These are phyloP conservation scores for Acanthis flammea DNA, from an alignment of 2,797 vertebrate species.

Conservation along the genomic window DNA sequence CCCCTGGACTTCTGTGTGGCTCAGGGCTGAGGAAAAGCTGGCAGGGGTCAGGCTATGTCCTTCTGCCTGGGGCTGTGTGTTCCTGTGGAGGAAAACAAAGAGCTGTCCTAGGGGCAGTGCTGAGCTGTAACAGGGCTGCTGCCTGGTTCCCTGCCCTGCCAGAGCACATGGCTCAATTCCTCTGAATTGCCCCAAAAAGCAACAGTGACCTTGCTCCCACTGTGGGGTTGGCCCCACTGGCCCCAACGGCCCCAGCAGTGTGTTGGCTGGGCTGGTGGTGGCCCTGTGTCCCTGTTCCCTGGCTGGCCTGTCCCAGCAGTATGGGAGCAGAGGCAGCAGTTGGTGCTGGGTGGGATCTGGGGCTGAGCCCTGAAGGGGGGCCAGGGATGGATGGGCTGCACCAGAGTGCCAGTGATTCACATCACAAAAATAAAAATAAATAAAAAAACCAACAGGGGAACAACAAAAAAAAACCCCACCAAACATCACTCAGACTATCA, in stretches of 20 bases:
- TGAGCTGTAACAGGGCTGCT: background rate
- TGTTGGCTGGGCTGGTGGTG: background rate
- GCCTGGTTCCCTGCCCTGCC: background rate
- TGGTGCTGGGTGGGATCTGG: background rate
- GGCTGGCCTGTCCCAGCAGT: background rate
- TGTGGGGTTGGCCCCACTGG: rapidly evolving
- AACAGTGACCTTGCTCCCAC: rapidly evolving
- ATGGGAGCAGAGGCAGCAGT: background rate
- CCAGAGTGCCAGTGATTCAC: background rate
- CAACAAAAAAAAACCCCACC: rapidly evolving
- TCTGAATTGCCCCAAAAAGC: background rate
- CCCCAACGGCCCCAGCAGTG: rapidly evolving
- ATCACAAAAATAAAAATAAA: background rate
- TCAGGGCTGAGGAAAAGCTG: background rate
- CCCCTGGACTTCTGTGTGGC: background rate
- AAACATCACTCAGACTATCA: background rate
- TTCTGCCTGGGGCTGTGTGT: background rate
- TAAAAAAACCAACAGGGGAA: background rate
- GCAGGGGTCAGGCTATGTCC: background rate
- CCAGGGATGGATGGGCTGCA: background rate
- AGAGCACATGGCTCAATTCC: background rate
- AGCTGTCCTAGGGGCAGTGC: background rate
- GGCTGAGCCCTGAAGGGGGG: rapidly evolving
- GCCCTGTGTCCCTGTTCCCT: background rate
- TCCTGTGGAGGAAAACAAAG: background rate